These are phyloP conservation scores for Pilophorus perplexus DNA, from an alignment of 2,888 invertebrate genomes.

Conservation along the genomic window DNA sequence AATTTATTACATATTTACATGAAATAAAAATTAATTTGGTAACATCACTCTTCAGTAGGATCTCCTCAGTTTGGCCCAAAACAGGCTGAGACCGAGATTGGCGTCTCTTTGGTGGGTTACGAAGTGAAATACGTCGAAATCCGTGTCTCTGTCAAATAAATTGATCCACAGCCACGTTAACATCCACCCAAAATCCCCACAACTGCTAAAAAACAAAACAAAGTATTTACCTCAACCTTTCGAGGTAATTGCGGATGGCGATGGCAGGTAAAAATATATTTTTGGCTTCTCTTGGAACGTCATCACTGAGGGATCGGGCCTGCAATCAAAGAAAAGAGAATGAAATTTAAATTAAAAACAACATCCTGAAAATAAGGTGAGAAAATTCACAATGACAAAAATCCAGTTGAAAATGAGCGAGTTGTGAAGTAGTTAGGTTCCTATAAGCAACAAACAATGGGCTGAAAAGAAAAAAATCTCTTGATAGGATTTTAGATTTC, in stretches of 20 bases:
- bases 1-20: too few species aligned
- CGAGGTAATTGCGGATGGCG: neutral
- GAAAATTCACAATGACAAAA: too few species aligned
- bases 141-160: constrained; percentile 30
- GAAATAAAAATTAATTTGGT: too few species aligned
- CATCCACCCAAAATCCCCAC: too few species aligned
- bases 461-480: too few species aligned
- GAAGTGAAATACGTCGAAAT: constrained; percentile 28
- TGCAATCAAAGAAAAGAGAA: neutral
- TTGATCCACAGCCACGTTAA: too few species aligned
- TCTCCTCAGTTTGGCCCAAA: constrained; percentile 22
- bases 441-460: too few species aligned
- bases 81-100: constrained; percentile 11
- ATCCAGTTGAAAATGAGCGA: too few species aligned
- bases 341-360: constrained; percentile 1
- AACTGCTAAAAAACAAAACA: too few species aligned
- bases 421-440: too few species aligned
- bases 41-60: too few species aligned
- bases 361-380: neutral
- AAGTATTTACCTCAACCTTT: constrained; percentile 27
- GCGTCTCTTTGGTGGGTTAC: neutral
- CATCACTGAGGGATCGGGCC: constrained; percentile 16
- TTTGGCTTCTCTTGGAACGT: constrained; percentile 22
- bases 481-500: too few species aligned
- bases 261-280: constrained; percentile 27